Base-by-base conservation (phyloP, 1,140 invertebrate species). In the Brachionus calyciflorus region DNA sequence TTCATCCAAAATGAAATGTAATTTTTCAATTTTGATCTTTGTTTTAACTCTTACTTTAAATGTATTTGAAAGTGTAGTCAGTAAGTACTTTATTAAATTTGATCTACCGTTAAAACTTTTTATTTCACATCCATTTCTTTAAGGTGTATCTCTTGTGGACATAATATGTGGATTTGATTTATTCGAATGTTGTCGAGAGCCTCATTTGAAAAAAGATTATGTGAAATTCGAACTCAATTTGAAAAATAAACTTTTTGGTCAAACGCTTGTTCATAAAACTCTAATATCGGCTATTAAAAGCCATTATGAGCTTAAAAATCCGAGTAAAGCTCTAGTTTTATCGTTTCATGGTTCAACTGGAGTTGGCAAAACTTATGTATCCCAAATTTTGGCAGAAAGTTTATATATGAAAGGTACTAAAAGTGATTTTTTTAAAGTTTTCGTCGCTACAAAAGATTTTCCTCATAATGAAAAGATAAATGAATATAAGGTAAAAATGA, bases 351-450 rank as follows among this genome's bases (percentile, higher is more conserved):
- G 84, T 1, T 80, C 80, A 14, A 84, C 84, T 17, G 84, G 84
- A 1, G 82, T 80, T n/a, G 93, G 93, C 0, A 96, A 96, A 82
- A 95, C 92, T 83, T 93, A 89, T 88, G 90, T 93, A 10, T 85
- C 90, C 14, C 88, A 88, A 68, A 89, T 94, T 81, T 91, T 98
- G 78, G 91, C 89, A 9, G 85, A 91, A 40, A 86, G 89, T 78
- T 81, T 96, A 2, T 97, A 89, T 82, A 83, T 83, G 63, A 84
- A 90, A 48, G 93, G 93, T 1, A 84, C 88, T 76, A 82, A 90
- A 17, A 95, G 92, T 83, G 84, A 88, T 79, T 93, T 88, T 88
- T 91, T 93, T 3, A 90, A 93, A 82, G 85, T 91, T 77, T 93
- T 91, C 81, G 89, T 91, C 82, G 91, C 92, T 0, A 89, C 91